A percentile compares a stretch with the other conserved stretches of the same genome.
These are phyloP conservation scores for Drosophila nebulosa DNA, from an alignment of 1,140 invertebrate genomes.

Conservation along the genomic window DNA sequence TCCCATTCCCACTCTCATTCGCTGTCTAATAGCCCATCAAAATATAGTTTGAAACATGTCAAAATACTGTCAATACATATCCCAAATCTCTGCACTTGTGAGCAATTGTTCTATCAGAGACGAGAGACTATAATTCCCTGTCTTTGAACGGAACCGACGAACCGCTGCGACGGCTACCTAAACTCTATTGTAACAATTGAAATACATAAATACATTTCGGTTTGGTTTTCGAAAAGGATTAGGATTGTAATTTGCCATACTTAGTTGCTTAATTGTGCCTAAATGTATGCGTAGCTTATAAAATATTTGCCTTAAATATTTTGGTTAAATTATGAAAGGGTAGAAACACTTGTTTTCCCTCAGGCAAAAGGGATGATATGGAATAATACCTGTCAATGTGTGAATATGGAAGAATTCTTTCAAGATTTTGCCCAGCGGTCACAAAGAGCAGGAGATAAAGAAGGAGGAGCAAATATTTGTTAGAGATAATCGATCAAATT, in stretches of 20 bases:
- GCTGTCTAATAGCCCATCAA: conserved; percentile 49
- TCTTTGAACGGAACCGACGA: conserved; percentile 57
- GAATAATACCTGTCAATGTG: not conserved
- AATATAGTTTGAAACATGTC: conserved; percentile 60
- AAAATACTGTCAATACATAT: conserved; percentile 69
- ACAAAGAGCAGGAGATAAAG: not conserved
- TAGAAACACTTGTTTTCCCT: conserved; percentile 23
- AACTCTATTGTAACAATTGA: conserved; percentile 4
- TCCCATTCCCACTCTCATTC: conserved; percentile 12
- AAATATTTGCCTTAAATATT: conserved; percentile 78
- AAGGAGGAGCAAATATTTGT: not conserved
- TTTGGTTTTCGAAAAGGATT: conserved; percentile 49
- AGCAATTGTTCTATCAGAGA: conserved; percentile 47
- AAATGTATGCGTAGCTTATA: conserved; percentile 69
- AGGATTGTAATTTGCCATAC: conserved; percentile 59
- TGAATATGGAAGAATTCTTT: not conserved
- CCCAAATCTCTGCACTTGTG: conserved; percentile 56
- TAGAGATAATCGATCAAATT: not conserved
- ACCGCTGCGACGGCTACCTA: conserved; percentile 51
- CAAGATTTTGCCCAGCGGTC: not conserved
- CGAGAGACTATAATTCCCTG: conserved; percentile 25
- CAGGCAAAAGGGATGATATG: not conserved
- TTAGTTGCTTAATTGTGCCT: conserved; percentile 73
- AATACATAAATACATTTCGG: not conserved
- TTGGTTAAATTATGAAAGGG: conserved; percentile 70